phyloP scores from a whole-genome alignment of 2,113 vertebrate species.

The Chloropsis hardwickii region DNA sequence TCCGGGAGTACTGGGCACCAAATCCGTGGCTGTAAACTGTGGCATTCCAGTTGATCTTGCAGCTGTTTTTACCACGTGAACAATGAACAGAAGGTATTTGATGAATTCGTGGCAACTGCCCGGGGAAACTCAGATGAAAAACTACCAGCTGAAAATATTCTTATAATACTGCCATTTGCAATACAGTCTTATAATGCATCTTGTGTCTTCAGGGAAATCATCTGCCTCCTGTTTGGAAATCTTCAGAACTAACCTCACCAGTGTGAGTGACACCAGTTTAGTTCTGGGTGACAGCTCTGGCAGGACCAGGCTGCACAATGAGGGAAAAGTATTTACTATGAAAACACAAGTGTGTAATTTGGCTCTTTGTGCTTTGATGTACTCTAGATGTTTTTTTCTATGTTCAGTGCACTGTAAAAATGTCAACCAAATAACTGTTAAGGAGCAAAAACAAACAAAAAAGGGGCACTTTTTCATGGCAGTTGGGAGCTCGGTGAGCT shows the following conservation, averaged over 20 bases:
- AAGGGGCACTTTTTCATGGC: background rate
- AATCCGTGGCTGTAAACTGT: background rate
- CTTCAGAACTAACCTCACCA: background rate
- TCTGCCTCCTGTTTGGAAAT: background rate
- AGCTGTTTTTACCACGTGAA: background rate
- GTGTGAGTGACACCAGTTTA: background rate
- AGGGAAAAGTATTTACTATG: background rate
- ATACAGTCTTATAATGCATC: background rate
- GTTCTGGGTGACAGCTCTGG: background rate
- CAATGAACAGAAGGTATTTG: slow-evolving; percentile 19
- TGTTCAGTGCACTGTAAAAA: background rate
- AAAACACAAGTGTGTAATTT: background rate
- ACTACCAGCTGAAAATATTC: background rate
- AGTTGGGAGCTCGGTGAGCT: background rate
- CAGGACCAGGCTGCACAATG: rapidly evolving
- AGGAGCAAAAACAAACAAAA: background rate
- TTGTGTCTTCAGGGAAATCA: background rate
- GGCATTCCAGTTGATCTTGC: background rate
- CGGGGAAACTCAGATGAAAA: background rate
- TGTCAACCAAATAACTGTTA: background rate
- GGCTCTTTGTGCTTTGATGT: background rate
- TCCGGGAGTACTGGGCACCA: background rate
- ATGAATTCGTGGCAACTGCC: background rate
- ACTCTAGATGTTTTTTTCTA: background rate
- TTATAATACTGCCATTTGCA: background rate